Conservation (phyloP, 2,797 vertebrate species). For the Melanotaenia parkinsoni region DNA sequence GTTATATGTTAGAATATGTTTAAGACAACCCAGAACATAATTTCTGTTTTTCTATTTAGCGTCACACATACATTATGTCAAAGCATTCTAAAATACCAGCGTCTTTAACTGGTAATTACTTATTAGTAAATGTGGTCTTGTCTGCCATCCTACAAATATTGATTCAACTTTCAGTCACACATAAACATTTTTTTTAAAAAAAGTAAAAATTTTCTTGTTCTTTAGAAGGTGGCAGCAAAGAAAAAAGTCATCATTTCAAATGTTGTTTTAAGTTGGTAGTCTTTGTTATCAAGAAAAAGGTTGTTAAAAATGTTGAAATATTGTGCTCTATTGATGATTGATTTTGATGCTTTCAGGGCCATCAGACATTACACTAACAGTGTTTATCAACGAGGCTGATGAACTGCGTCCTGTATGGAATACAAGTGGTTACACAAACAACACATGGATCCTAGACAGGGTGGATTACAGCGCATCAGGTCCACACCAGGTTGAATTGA, state of each 20-base stretch:
- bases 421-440: constrained; percentile 44
- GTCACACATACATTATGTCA: too few relatives aligned
- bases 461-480: constrained; percentile 76
- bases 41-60: too few relatives aligned
- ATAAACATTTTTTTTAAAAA: not conserved
- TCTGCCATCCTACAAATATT: too few relatives aligned
- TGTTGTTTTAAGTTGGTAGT: too few relatives aligned
- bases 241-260: too few relatives aligned
- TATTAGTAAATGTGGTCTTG: not conserved
- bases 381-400: constrained; percentile 75
- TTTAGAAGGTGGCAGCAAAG: not conserved
- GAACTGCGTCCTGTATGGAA: constrained; percentile 68
- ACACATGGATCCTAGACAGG: constrained; percentile 67
- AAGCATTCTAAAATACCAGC: not conserved
- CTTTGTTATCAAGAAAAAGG: too few relatives aligned
- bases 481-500: constrained; percentile 72
- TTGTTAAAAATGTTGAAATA: too few relatives aligned
- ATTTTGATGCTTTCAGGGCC: constrained; percentile 29
- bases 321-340: constrained; percentile 10
- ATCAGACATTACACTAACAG: constrained; percentile 58
- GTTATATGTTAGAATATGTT: not conserved
- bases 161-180: too few relatives aligned
- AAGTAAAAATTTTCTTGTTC: not conserved
- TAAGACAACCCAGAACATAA: not conserved
- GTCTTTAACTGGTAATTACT: not conserved